Evolutionary conservation across 2,113 vertebrate species (phyloP).

Genomic region (Sardina pilchardus): DNA sequence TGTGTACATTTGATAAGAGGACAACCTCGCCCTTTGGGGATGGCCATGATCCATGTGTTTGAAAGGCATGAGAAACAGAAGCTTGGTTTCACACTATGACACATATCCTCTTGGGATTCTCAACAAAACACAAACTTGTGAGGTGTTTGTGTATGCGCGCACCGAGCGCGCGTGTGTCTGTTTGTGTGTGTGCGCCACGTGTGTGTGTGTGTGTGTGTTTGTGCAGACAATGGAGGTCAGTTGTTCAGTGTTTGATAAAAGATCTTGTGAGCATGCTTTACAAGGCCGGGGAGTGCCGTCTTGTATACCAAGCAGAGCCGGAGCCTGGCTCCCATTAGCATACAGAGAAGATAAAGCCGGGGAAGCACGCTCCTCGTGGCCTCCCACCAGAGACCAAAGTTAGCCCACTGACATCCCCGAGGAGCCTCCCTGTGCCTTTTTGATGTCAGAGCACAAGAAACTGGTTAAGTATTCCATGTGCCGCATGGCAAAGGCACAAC

Average conservation of each 20-base stretch:
- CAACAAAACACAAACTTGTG: not conserved
- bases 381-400: not conserved
- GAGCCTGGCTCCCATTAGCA: not conserved
- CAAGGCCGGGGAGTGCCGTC: not conserved
- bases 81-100: not conserved
- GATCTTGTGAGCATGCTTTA: conserved; percentile 16
- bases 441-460: conserved; percentile 21
- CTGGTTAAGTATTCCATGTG: not conserved
- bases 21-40: not conserved
- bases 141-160: not conserved
- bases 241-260: not conserved
- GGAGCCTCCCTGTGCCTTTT: conserved; percentile 30
- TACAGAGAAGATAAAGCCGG: not conserved
- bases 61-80: not conserved
- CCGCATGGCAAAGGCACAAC: conserved; percentile 23
- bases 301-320: not conserved
- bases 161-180: not conserved
- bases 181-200: not conserved
- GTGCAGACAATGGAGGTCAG: not conserved
- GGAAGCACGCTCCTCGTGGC: not conserved
- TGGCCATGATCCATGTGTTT: not conserved
- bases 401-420: not conserved
- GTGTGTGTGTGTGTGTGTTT: not conserved
- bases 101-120: not conserved
- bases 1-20: not conserved